A percentile compares a stretch with the other conserved stretches of the same genome.
Evolutionary conservation across 2,113 vertebrate genomes (phyloP).

Genomic region (Morone saxatilis): DNA sequence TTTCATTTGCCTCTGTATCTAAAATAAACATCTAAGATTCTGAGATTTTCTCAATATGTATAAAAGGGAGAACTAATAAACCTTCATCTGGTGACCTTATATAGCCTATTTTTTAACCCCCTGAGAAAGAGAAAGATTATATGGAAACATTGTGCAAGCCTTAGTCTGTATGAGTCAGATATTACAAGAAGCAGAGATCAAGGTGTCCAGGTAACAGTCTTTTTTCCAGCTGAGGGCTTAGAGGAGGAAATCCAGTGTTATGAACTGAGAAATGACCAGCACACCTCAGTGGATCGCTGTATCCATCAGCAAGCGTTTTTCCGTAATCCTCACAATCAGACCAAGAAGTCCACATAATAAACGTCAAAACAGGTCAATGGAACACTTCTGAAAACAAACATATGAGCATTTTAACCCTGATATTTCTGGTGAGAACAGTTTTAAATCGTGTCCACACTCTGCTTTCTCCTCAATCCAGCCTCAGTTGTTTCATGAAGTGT

Average conservation of each 20-base stretch:
- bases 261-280: conserved; percentile 52
- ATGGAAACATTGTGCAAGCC: no score
- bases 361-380: conserved; percentile 6
- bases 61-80: no score
- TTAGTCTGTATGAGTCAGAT: not conserved
- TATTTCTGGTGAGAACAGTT: no score
- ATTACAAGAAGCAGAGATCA: conserved; percentile 16
- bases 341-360: not conserved
- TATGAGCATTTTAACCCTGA: not conserved
- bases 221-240: conserved; percentile 20
- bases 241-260: conserved; percentile 52
- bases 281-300: conserved; percentile 20
- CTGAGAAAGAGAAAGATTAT: not conserved
- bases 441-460: no score
- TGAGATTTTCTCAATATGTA: not conserved
- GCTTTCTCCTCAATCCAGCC: no score
- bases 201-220: conserved; percentile 20
- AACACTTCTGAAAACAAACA: not conserved
- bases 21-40: not conserved
- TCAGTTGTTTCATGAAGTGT: no score
- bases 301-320: not conserved
- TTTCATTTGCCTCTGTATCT: not conserved
- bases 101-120: no score
- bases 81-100: not conserved
- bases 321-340: not conserved